Base-by-base conservation (phyloP, 2,113 vertebrate genomes). In the Willisornis vidua region DNA sequence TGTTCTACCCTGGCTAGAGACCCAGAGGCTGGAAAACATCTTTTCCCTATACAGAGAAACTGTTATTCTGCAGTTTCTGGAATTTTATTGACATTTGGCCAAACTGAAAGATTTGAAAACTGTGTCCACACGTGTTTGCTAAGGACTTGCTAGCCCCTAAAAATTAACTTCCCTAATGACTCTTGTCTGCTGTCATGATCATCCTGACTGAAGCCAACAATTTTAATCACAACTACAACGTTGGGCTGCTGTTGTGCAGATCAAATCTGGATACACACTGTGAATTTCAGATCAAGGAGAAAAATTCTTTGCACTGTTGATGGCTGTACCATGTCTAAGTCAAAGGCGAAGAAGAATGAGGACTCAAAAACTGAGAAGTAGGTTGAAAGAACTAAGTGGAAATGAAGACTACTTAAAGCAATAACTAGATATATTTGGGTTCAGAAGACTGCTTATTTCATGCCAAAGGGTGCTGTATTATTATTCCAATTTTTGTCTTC, bases 101-200 rank as follows among this genome's bases (percentile, higher is more conserved):
- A 79, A 85, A 77, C 17, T 79, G 45, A 67, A 90, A 92, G 90
- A 72, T 13, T 41, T 71, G 52, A 45, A 91, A 91, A 95, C 78
- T 62, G 8, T 58, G 61, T 86, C 65, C 15, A 54, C 29, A 72
- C 35, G 79, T 0, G 1, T 90, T 88, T 3, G 1, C 31, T 75
- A 59, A 67, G 52, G 35, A 86, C 82, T 73, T 79, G 39, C 37
- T 70, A 75, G 37, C 39, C 11, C 22, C 12, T 89, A 33, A n/a
- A 35, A 75, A 79, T 58, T 63, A 76, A 63, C 85, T 62, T 74
- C 55, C 37, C 46, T 70, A 8, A 55, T 78, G 65, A 71, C 51
- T 70, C 49, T 68, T 63, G 37, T 73, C 78, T 17, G 9, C 12
- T 92, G 2, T 87, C 17, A 67, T 29, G 33, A 22, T 18, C 57